Percentiles rank a stretch among this genome's conserved stretches.
Conservation (phyloP, 92 coral and sea anemone genomes). For the Bergia puertoricense region DNA sequence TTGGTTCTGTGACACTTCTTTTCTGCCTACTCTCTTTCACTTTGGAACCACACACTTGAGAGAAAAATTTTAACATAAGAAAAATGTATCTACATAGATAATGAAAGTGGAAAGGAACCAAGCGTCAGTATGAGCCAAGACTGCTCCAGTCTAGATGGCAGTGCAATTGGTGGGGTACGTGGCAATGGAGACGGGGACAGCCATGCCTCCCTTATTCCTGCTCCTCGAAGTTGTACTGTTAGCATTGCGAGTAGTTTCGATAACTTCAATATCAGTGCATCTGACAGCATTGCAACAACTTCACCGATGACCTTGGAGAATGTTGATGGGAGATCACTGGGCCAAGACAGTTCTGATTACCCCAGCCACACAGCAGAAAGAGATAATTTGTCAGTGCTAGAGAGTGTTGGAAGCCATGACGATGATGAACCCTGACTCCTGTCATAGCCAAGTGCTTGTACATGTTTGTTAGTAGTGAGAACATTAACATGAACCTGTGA, state of each 20-base stretch:
- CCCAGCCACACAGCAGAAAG: conserved; percentile 56
- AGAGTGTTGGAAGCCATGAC: conserved; percentile 89
- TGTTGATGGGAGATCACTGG: conserved; percentile 52
- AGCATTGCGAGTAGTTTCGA: conserved; percentile 98
- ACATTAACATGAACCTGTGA: not conserved
- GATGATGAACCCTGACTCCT: conserved; percentile 20
- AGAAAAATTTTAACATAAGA: not conserved
- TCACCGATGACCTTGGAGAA: conserved; percentile 74
- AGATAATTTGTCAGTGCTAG: conserved; percentile 80
- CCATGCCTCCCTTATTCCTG: conserved; percentile 95
- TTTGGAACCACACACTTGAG: not conserved
- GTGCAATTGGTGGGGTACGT: conserved; percentile 78
- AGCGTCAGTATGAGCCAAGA: conserved; percentile 98
- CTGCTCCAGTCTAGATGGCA: conserved; percentile 93
- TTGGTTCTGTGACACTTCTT: too few species aligned
- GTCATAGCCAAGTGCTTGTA: not conserved
- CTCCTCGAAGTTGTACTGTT: conserved; percentile 96
- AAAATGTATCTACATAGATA: conserved; percentile 47
- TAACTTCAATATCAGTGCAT: conserved; percentile 75
- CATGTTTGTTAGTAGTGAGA: not conserved
- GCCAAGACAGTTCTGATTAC: conserved; percentile 44
- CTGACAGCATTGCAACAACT: conserved; percentile 61
- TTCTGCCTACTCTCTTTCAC: not conserved
- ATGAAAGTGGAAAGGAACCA: conserved; percentile 94
- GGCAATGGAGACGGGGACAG: conserved; percentile 84